Conservation (phyloP, 2,888 invertebrate genomes). For the Dasysyrphus tricinctus region DNA sequence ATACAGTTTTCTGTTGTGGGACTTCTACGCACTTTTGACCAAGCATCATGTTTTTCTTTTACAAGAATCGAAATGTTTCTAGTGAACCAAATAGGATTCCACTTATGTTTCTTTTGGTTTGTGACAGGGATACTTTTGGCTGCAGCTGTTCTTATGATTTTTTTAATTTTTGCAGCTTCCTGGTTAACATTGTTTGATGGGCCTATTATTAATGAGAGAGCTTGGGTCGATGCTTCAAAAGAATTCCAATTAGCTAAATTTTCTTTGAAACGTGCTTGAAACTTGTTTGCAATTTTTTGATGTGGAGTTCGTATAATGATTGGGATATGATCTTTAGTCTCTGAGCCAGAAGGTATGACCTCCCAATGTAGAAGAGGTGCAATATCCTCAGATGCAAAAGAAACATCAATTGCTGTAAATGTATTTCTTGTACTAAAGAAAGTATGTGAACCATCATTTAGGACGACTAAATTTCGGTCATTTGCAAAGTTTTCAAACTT, state of each 20-base stretch:
- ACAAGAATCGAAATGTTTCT: constrained; percentile 4
- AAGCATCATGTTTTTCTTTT: constrained; percentile 27
- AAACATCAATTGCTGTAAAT: constrained; percentile 7
- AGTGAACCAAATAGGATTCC: constrained; percentile 5
- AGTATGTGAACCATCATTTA: constrained; percentile 31
- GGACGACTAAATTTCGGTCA: not conserved
- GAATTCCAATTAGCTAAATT: not conserved
- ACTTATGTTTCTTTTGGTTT: no score
- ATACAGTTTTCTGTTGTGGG: constrained; percentile 19
- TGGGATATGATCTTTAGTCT: constrained; percentile 23
- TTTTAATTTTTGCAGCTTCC: constrained; percentile 46
- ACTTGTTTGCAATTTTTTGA: not conserved
- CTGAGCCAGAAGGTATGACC: not conserved
- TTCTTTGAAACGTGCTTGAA: constrained; percentile 18
- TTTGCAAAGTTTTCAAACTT: constrained; percentile 15
- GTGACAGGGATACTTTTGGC: constrained; percentile 12
- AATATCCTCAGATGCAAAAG: constrained; percentile 1
- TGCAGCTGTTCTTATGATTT: constrained; percentile 28
- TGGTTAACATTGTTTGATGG: constrained; percentile 23
- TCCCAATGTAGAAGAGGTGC: constrained; percentile 18
- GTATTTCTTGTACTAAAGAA: constrained; percentile 32
- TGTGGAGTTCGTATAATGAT: constrained; percentile 4
- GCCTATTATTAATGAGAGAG: not conserved
- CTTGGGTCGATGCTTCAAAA: not conserved
- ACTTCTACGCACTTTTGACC: not conserved